These are phyloP conservation scores for Heterocephalus glaber DNA, from an alignment of 2,113 vertebrate species.

Conservation along the genomic window DNA sequence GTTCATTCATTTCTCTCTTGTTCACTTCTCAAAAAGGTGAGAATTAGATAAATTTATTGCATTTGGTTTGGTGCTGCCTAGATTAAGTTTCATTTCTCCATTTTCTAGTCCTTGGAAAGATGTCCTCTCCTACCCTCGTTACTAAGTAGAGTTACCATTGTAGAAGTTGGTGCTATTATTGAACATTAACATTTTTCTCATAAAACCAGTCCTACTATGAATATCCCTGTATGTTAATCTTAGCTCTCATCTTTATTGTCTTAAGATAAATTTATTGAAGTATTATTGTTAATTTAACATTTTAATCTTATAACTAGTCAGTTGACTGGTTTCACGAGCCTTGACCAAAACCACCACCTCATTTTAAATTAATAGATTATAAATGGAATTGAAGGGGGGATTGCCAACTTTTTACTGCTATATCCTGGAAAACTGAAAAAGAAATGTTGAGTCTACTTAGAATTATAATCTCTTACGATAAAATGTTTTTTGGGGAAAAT, in stretches of 20 bases:
- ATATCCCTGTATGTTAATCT: not conserved
- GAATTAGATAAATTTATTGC: not conserved
- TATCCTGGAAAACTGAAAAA: not conserved
- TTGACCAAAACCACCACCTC: not conserved
- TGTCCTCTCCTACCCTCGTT: not conserved
- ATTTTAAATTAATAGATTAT: not conserved
- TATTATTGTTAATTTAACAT: not conserved
- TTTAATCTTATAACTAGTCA: conserved; percentile 9
- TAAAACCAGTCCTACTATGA: not conserved
- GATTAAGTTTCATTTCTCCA: conserved; percentile 44
- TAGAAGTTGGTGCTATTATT: not conserved
- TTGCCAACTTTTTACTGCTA: not conserved
- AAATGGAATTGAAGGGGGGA: not conserved
- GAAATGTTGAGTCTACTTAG: not conserved
- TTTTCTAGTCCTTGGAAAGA: conserved; percentile 9
- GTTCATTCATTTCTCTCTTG: not conserved
- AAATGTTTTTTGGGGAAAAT: not conserved
- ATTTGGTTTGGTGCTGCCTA: not conserved
- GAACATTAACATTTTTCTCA: conserved; percentile 7
- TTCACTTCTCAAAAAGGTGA: not conserved
- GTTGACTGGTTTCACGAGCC: not conserved
- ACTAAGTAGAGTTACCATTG: not conserved
- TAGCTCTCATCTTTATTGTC: conserved; percentile 12
- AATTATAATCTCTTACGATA: not conserved
- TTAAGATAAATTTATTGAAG: not conserved